Evolutionary conservation across 2,113 vertebrate species (phyloP).

Genomic region (Paramormyrops kingsleyae): DNA sequence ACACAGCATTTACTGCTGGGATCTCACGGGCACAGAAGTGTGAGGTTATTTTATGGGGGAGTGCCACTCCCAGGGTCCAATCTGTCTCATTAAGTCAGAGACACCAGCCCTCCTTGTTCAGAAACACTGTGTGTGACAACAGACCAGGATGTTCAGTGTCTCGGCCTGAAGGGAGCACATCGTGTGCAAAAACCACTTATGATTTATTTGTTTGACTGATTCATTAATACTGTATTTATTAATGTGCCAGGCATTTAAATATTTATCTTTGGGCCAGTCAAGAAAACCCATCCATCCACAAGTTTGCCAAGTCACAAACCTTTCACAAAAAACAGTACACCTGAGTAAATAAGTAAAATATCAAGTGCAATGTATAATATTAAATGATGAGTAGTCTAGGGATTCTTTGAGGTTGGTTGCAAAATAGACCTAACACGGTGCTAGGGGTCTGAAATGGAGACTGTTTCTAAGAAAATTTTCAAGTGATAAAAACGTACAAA

Average conservation of each 20-base stretch:
- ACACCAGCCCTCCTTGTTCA: not conserved
- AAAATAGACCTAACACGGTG: not conserved
- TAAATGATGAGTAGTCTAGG: not conserved
- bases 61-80: not conserved
- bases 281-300: not conserved
- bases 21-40: not conserved
- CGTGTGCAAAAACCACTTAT: not conserved
- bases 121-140: not conserved
- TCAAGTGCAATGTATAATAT: not conserved
- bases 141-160: not conserved
- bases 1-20: not conserved
- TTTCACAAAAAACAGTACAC: not conserved
- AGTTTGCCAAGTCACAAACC: not conserved
- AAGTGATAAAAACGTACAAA: not conserved
- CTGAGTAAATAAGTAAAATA: not conserved
- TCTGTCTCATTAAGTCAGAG: not conserved
- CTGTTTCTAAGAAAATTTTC: not conserved
- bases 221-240: not conserved
- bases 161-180: not conserved
- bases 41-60: not conserved
- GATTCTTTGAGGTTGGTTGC: not conserved
- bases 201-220: not conserved
- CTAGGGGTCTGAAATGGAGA: not conserved
- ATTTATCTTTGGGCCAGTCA: not conserved
- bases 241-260: not conserved